phyloP scores from a whole-genome alignment of 2,113 vertebrate genomes.

The Delphinus delphis region DNA sequence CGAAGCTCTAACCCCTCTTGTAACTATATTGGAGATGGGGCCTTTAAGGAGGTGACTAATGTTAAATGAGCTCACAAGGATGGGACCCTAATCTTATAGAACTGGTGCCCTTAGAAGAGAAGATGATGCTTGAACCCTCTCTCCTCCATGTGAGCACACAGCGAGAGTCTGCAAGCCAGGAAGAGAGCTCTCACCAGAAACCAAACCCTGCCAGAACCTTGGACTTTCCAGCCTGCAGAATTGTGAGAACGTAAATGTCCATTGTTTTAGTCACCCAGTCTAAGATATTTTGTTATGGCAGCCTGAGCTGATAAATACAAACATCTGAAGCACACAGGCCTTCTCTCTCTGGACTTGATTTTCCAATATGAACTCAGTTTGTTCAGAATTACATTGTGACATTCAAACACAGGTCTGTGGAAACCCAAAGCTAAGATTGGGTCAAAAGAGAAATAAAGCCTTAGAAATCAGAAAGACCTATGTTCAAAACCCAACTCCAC shows the following conservation, averaged over 20 bases:
- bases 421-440: neutral
- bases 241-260: neutral
- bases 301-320: neutral
- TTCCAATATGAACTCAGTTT: neutral
- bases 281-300: neutral
- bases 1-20: neutral
- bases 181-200: neutral
- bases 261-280: neutral
- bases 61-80: neutral
- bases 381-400: neutral
- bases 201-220: neutral
- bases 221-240: neutral
- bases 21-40: neutral
- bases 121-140: neutral
- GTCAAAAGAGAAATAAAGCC: neutral
- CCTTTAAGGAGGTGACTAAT: neutral
- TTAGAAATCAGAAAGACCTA: neutral
- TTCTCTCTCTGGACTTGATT: neutral
- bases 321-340: neutral
- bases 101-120: neutral
- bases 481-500: constrained; percentile 16
- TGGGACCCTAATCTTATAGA: neutral
- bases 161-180: neutral
- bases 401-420: neutral
- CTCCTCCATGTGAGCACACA: neutral